Conservation (phyloP, 2,888 invertebrate species). For the Arrhopalites spinosus region DNA sequence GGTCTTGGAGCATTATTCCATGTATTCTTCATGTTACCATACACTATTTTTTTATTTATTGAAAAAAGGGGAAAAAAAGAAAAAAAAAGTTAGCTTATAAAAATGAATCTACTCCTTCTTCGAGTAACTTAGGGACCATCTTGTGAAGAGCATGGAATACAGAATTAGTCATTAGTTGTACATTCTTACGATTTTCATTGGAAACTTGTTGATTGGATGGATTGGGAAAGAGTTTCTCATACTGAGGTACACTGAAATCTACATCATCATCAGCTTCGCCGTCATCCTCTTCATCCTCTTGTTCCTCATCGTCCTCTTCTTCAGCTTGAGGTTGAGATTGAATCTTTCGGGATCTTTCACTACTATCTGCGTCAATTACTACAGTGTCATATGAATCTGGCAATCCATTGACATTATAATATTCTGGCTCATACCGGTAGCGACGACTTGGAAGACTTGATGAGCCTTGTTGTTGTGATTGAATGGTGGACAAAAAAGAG, state of each 20-base stretch:
- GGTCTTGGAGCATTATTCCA: slow-evolving; percentile 32
- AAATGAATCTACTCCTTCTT: neutral
- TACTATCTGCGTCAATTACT: slow-evolving; percentile 14
- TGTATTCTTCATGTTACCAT: slow-evolving; percentile 16
- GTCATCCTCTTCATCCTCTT: slow-evolving; percentile 26
- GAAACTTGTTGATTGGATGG: slow-evolving; percentile 11
- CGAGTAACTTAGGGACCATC: too few relatives aligned
- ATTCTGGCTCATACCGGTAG: neutral
- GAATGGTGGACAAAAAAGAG: neutral
- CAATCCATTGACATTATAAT: neutral
- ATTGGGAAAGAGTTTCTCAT: slow-evolving; percentile 29
- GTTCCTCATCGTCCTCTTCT: slow-evolving; percentile 15
- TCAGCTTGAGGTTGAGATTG: neutral
- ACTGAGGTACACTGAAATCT: slow-evolving; percentile 30
- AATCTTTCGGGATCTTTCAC: neutral
- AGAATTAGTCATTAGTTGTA: too few relatives aligned
- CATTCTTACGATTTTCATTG: neutral
- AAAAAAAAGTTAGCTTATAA: neutral
- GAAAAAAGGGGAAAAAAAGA: neutral
- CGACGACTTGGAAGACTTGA: too few relatives aligned
- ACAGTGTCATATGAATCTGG: slow-evolving; percentile 13
- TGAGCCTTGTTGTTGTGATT: neutral
- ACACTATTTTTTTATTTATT: slow-evolving; percentile 4
- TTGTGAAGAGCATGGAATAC: too few relatives aligned
- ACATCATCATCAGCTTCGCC: slow-evolving; percentile 31